These are phyloP conservation scores for Crambe crambe DNA, from an alignment of 37 sponge, comb jelly and placozoan genomes.

Conservation along the genomic window DNA sequence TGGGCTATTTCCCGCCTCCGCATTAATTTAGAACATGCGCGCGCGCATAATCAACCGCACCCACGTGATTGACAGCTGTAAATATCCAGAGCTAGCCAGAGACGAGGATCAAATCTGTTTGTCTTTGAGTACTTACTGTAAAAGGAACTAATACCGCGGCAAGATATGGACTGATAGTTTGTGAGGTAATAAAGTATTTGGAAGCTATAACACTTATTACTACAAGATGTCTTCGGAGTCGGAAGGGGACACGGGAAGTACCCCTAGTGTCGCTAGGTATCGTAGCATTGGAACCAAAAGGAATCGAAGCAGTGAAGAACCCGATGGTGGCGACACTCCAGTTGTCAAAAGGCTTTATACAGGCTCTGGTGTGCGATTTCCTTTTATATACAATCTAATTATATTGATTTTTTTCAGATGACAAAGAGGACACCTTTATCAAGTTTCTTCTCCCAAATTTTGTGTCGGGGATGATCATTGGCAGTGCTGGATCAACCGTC, in stretches of 20 bases:
- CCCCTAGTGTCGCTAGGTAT: constrained; percentile 1
- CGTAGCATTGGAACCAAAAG: constrained; percentile 1
- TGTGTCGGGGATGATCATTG: constrained; percentile 90
- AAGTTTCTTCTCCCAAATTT: constrained; percentile 90
- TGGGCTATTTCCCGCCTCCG: neutral
- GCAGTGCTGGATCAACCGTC: constrained; percentile 85
- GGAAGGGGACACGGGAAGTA: constrained; percentile 1
- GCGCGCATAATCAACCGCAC: neutral
- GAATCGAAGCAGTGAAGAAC: neutral
- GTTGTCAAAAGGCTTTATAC: constrained; percentile 4
- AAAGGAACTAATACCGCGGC: no score
- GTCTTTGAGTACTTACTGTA: no score
- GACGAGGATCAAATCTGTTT: no score
- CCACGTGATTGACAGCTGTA: no score
- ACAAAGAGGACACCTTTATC: constrained; percentile 53
- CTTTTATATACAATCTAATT: no score
- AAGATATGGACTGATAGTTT: no score
- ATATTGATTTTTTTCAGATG: no score
- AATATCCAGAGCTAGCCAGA: no score
- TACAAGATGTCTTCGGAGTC: constrained; percentile 17
- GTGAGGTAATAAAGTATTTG: no score
- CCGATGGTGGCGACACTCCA: neutral
- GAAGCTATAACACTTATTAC: no score
- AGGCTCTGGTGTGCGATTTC: neutral
- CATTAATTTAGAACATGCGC: neutral